Base-by-base conservation (phyloP, 2,888 invertebrate species). In the Rapana venosa region DNA sequence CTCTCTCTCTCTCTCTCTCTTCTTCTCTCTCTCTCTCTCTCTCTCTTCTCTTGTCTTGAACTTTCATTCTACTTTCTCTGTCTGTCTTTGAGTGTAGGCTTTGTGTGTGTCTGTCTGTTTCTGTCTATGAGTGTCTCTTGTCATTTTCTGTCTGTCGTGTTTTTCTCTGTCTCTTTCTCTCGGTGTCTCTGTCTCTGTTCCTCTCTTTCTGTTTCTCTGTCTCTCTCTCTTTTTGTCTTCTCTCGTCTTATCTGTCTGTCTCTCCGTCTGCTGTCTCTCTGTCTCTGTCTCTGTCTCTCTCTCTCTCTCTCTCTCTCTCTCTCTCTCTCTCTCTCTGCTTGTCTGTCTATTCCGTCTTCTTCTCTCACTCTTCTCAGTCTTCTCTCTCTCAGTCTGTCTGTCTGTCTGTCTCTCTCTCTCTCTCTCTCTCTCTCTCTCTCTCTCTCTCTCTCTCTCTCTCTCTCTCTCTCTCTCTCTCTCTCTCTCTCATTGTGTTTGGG, bases 251-350 rank as follows among this genome's bases (percentile, higher is more conserved):
- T 6, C 26, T 70, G 20, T 26, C 70, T 70, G 22, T 22, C 70
- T 58, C 58, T 81, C 81, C 22, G n/a, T n/a, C n/a, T n/a, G n/a
- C n/a, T n/a, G 32, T 35, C 81, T 32, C 81, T 81, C 81, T 81
- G 32, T 81, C 81, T 81, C 81, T 81, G 32, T 81, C 81, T 81
- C 17, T 81, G 20, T 81, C 81, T 81, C 32, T 36, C 81, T 32
- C 81, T 70, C 70, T 70, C 70, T 70, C 70, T 70, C 70, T 70
- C 70, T 70, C 70, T 22, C 22, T 20, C 26, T 26, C n/a, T 70
- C 70, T 70, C 70, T 22, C 1, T 6, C 17, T 6, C 22, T 70
- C 70, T 2, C 22, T 70, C 70, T 8, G 58, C 58, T 58, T 58
- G 58, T 70, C 70, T 70, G 5, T 70, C 70, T 17, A 13, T 22